Base-by-base conservation (phyloP, 2,113 vertebrate genomes). In the Nibea coibor region DNA sequence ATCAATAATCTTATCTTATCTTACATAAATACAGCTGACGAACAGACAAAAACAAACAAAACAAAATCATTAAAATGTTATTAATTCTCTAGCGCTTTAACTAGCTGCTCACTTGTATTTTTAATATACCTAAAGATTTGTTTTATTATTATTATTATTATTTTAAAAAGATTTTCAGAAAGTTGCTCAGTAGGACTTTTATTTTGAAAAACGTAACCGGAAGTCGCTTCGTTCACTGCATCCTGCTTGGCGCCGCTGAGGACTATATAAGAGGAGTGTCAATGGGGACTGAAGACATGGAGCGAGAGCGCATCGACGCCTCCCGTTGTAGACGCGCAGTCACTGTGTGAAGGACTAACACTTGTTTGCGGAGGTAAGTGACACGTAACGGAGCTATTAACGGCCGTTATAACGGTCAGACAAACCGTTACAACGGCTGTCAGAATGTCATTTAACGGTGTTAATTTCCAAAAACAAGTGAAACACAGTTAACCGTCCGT, bases 171-270 rank as follows among this genome's bases (percentile, higher is more conserved):
- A 31, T 10, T 12, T 12, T 43, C 1, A 3, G 11, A 11, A 10
- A 11, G 11, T 24, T 10, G 31, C 5, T 10, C 1, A 35, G 6
- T 2, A 5, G 1, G 16, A 4, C 19, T 6, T 71, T 89, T 89
- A 84, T 82, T 89, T 59, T 84, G 84, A 72, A 75, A 69, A 6
- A 0, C 10, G 0, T 0, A 0, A 11, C 12, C 77, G 87, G 83
- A 86, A 72, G 2, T 0, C 0, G 8, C 1, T 0, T 24, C 5
- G 22, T 76, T 47, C 45, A 22, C 14, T 65, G 0, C 10, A 10
- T 28, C 2, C 1, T 10, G 0, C 4, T 70, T 71, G 42, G 4
- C 24, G 63, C 39, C n/a, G 24, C 28, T 48, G 35, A 58, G 17
- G 54, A 59, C 12, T 19, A 43, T 12, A 47, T 6, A 72, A 56